Conservation (phyloP, 1,140 invertebrate species). For the Eriocheir sinensis region DNA sequence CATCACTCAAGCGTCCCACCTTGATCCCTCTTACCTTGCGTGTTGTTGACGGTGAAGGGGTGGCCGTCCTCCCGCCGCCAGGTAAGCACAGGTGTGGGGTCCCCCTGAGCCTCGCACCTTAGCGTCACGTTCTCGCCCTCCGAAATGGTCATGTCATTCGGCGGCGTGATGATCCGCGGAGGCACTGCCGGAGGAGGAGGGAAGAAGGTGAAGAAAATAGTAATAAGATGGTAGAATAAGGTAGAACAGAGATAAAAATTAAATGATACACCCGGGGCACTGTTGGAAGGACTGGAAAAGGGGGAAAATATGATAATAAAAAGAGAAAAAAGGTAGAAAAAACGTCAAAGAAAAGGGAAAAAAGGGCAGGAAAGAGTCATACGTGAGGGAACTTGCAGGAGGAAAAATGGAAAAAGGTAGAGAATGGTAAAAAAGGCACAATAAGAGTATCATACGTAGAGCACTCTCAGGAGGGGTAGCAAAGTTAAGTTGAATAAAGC, state of each 20-base stretch:
- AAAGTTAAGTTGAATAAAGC: too few species aligned
- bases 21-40: constrained; percentile 39
- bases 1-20: too few species aligned
- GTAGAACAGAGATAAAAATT: not conserved
- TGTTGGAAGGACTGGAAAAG: not conserved
- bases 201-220: not conserved
- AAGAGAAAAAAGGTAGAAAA: not conserved
- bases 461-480: too few species aligned
- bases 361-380: not conserved
- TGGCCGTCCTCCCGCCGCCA: constrained; percentile 59
- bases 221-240: not conserved
- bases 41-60: constrained; percentile 50
- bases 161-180: constrained; percentile 39
- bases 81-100: constrained; percentile 51
- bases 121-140: constrained; percentile 61
- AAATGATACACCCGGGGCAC: not conserved
- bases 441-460: too few species aligned
- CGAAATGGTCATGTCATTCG: constrained; percentile 42
- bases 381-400: too few species aligned
- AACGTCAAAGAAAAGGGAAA: not conserved
- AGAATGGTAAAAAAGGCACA: too few species aligned
- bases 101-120: constrained; percentile 55
- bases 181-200: constrained; percentile 20
- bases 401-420: too few species aligned
- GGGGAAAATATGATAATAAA: not conserved